Conservation (phyloP, 2,113 vertebrate species). For the Gymnorhina tibicen region DNA sequence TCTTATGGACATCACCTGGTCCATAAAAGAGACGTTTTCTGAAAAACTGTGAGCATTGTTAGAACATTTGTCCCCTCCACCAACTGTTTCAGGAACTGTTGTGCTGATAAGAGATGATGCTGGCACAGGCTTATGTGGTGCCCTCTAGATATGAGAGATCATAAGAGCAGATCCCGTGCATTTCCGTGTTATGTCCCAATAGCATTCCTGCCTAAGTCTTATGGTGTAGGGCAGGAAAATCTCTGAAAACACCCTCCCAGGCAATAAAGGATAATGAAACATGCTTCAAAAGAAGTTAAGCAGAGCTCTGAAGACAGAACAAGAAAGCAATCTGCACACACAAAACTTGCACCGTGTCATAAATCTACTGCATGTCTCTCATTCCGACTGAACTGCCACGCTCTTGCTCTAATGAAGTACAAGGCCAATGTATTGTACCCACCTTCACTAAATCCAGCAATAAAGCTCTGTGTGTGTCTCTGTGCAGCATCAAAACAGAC, state of each 20-base stretch:
- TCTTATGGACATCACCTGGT: neutral
- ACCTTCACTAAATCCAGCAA: slow-evolving; percentile 16
- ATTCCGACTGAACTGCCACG: neutral
- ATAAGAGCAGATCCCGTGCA: neutral
- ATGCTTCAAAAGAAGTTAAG: slow-evolving; percentile 16
- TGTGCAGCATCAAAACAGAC: slow-evolving; percentile 63
- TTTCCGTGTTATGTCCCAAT: neutral
- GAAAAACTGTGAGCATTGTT: neutral
- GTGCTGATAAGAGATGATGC: neutral
- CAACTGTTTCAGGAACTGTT: neutral
- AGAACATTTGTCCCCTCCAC: neutral
- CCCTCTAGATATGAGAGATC: neutral
- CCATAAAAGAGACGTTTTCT: neutral
- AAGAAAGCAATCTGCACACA: slow-evolving; percentile 12
- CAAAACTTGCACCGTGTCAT: neutral
- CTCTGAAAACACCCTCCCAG: neutral
- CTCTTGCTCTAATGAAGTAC: neutral
- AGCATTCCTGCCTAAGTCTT: neutral
- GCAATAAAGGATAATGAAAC: slow-evolving; percentile 12
- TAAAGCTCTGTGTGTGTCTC: slow-evolving; percentile 16
- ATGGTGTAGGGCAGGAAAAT: neutral
- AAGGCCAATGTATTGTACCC: neutral
- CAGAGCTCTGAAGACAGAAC: neutral
- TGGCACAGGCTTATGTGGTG: neutral
- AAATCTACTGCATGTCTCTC: neutral